Conservation (phyloP, 2,888 invertebrate species). For the Erpobdella octoculata region DNA sequence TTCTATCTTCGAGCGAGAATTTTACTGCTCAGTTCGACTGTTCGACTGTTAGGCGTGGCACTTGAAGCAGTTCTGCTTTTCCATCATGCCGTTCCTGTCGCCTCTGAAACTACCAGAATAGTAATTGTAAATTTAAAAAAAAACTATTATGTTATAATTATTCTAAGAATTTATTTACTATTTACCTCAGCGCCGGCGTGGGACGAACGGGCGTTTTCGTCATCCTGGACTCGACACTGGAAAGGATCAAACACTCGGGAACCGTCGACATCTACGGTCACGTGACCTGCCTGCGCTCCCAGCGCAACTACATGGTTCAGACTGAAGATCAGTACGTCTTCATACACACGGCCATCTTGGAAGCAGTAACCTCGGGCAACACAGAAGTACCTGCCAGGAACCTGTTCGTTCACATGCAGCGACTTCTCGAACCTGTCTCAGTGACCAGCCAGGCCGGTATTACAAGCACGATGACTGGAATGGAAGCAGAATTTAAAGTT, state of each 20-base stretch:
- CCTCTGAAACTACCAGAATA: too few relatives aligned
- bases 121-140: too few relatives aligned
- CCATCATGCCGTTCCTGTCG: too few relatives aligned
- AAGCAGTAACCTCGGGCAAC: constrained; percentile 89
- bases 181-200: constrained; percentile 70
- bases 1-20: too few relatives aligned
- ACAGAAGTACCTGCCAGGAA: constrained; percentile 84
- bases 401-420: constrained; percentile 87
- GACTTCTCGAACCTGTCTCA: constrained; percentile 69
- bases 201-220: constrained; percentile 51
- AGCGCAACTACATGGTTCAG: constrained; percentile 84
- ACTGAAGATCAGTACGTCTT: constrained; percentile 99
- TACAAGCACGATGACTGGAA: constrained; percentile 42
- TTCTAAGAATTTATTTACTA: too few relatives aligned
- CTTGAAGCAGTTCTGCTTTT: too few relatives aligned
- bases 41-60: too few relatives aligned
- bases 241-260: constrained; percentile 84
- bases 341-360: constrained; percentile 90
- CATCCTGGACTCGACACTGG: constrained; percentile 96
- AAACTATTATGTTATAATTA: too few relatives aligned
- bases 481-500: constrained; percentile 48
- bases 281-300: constrained; percentile 79
- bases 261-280: constrained; percentile 98
- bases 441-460: constrained; percentile 44
- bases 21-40: too few relatives aligned